Percentiles rank a stretch among this genome's conserved stretches.
Conservation (phyloP, 2,797 vertebrate genomes). For the Myotis pilosus region DNA sequence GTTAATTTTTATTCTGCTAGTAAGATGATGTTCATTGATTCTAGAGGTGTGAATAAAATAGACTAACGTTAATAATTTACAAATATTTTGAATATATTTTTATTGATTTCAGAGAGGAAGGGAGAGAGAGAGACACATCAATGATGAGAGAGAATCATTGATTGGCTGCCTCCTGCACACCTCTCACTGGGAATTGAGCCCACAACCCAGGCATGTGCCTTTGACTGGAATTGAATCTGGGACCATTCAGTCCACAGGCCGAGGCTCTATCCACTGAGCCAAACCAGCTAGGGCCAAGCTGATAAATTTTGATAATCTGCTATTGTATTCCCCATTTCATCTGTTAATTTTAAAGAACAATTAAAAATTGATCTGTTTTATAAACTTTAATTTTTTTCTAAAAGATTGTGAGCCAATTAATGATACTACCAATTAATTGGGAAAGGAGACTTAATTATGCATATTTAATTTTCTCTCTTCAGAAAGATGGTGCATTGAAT, state of each 20-base stretch:
- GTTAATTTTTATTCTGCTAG: conserved; percentile 44
- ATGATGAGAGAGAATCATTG: no score
- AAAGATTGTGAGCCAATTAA: conserved; percentile 19
- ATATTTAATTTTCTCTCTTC: conserved; percentile 25
- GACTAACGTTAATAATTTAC: conserved; percentile 39
- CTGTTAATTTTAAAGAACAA: conserved; percentile 17
- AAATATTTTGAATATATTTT: background rate
- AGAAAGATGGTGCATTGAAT: conserved; percentile 40
- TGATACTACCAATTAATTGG: conserved; percentile 5
- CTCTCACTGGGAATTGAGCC: no score
- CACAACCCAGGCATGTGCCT: no score
- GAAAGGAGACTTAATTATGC: conserved; percentile 56
- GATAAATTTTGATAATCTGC: background rate
- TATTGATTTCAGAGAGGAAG: no score
- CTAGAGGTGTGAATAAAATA: conserved; percentile 10
- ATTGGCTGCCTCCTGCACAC: no score
- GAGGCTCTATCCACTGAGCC: no score
- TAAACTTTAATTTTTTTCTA: background rate
- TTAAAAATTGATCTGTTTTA: conserved; percentile 23
- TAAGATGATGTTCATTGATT: background rate
- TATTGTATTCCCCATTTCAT: background rate
- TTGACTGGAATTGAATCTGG: no score
- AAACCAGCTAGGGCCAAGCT: no score
- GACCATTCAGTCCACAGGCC: no score
- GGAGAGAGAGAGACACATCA: no score